Base-by-base conservation (phyloP, 2,113 vertebrate species). In the Caranx melampygus region DNA sequence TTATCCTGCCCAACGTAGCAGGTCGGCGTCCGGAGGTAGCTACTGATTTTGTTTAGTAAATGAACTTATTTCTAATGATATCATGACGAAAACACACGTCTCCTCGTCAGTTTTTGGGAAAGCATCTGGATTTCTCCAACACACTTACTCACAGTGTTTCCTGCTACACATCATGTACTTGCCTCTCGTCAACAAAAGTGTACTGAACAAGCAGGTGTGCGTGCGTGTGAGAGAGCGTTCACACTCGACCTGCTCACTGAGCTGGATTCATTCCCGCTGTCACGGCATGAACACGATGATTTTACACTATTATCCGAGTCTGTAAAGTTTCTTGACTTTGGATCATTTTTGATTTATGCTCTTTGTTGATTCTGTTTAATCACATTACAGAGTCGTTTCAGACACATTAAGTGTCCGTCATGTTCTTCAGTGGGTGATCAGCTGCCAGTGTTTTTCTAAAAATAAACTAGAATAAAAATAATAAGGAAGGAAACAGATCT, bases 151-250 rank as follows among this genome's bases (percentile, higher is more conserved):
- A 8, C 3, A n/a, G 5, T n/a, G 8, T n/a, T 52, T n/a, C 49
- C 20, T n/a, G 49, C n/a, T 26, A 26, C 26, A 26, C 51, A 9
- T 52, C 21, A 52, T 52, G 3, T 6, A 9, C 51, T 10, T 52
- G 10, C 18, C 9, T 5, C 8, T 1, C 18, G 47, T 49, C 4
- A n/a, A 52, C 20, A n/a, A 52, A n/a, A 52, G 7, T 10, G 18
- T 20, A 3, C 12, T 11, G 12, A 4, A n/a, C 40, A 15, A 18
- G 34, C 52, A 71, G 76, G 34, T 64, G 42, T 70, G 55, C 37
- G 42, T 70, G 45, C 18, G 31, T n/a, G n/a, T n/a, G n/a, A n/a
- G n/a, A n/a, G n/a, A 72, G 54, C 44, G 18, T 66, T 72, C 72
- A 66, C 66, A 69, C 44, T 26, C 58, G 10, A 37, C 42, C 18